These are phyloP conservation scores for Thamnaconus septentrionalis DNA, from an alignment of 2,113 vertebrate species.

Conservation along the genomic window DNA sequence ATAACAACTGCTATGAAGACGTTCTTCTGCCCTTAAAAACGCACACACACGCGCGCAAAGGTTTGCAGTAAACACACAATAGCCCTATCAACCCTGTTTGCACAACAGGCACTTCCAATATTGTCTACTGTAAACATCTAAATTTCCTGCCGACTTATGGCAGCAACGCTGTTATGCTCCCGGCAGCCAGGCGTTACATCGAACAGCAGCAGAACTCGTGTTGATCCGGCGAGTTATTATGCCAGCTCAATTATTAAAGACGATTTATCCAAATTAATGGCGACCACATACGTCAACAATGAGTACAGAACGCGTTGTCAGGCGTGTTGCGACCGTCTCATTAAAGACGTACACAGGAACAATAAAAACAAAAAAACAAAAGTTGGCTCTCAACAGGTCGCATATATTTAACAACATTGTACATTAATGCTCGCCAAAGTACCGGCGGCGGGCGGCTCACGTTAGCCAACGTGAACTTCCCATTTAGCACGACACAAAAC, in stretches of 20 bases:
- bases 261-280: no score
- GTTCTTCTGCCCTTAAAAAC: no score
- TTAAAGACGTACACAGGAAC: neutral
- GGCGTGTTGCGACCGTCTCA: neutral
- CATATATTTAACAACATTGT: slow-evolving; percentile 6
- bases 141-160: slow-evolving; percentile 8
- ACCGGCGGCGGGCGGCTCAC: neutral
- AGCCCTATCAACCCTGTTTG: no score
- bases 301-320: neutral
- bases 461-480: slow-evolving; percentile 35
- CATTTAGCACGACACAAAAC: slow-evolving; percentile 34
- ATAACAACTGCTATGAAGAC: no score
- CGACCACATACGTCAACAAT: no score
- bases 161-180: neutral
- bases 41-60: no score
- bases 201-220: neutral
- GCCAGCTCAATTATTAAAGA: no score
- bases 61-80: no score
- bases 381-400: slow-evolving; percentile 10
- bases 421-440: neutral
- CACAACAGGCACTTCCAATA: no score
- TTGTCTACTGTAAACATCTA: neutral
- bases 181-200: neutral
- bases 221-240: no score
- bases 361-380: neutral